phyloP scores from a whole-genome alignment of 2,888 invertebrate species.

The Unio pictorum region DNA sequence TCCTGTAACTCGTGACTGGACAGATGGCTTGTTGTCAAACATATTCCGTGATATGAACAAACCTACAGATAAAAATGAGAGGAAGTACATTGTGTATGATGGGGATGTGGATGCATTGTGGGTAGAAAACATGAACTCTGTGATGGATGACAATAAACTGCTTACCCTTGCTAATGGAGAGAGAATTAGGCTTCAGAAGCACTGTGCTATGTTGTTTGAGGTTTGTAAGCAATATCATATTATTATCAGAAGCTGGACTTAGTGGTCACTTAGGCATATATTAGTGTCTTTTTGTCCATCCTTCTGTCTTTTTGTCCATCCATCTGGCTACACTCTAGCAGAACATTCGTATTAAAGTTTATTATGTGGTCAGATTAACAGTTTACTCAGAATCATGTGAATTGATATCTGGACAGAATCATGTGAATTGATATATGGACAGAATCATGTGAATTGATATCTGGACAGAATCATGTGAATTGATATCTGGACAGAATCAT shows the following conservation, averaged over 20 bases:
- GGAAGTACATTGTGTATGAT: slow-evolving; percentile 89
- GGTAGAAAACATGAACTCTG: slow-evolving; percentile 98
- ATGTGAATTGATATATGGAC: too few relatives aligned
- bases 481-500: too few relatives aligned
- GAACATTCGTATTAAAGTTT: too few relatives aligned
- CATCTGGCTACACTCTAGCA: not conserved
- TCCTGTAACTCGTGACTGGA: slow-evolving; percentile 91
- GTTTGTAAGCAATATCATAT: slow-evolving; percentile 67
- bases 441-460: too few relatives aligned
- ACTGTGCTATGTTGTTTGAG: slow-evolving; percentile 90
- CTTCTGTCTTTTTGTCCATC: not conserved
- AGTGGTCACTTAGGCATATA: not conserved
- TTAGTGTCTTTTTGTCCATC: too few relatives aligned
- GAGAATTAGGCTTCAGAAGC: slow-evolving; percentile 84
- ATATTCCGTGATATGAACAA: slow-evolving; percentile 93
- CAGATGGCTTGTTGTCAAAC: slow-evolving; percentile 90
- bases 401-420: too few relatives aligned
- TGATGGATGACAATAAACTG: slow-evolving; percentile 95
- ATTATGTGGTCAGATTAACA: too few relatives aligned
- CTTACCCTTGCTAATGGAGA: slow-evolving; percentile 93
- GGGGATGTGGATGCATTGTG: slow-evolving; percentile 95
- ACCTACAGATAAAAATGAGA: slow-evolving; percentile 81
- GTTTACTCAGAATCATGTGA: too few relatives aligned
- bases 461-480: too few relatives aligned
- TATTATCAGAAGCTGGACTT: not conserved